phyloP scores from a whole-genome alignment of 1,140 invertebrate species.

The Tigriopus japonicus region DNA sequence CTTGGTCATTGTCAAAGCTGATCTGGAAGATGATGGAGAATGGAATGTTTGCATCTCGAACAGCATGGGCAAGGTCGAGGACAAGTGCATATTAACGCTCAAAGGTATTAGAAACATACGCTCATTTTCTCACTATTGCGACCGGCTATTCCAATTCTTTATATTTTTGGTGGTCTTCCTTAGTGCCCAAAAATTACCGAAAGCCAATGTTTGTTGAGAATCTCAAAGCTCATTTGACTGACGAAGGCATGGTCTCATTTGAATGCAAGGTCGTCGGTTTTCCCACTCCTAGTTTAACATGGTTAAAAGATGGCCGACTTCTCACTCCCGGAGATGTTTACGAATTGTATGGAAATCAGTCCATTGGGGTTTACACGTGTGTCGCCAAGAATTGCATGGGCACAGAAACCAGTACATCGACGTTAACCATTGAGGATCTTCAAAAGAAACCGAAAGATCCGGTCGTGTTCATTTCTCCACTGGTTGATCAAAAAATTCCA shows the following conservation, averaged over 20 bases:
- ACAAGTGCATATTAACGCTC: not conserved
- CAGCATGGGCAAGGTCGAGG: not conserved
- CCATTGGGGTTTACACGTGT: constrained; percentile 65
- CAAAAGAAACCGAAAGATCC: constrained; percentile 60
- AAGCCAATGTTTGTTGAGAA: constrained; percentile 73
- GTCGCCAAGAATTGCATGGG: constrained; percentile 81
- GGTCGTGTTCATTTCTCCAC: not conserved
- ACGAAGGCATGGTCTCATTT: constrained; percentile 74
- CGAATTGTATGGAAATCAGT: constrained; percentile 69
- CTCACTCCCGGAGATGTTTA: constrained; percentile 78
- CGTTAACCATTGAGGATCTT: constrained; percentile 72
- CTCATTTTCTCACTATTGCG: no score
- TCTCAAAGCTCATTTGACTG: constrained; percentile 62
- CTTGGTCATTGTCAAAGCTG: no score
- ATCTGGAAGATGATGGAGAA: no score
- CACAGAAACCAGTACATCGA: constrained; percentile 58
- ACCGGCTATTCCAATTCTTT: no score
- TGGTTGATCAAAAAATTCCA: constrained; percentile 6
- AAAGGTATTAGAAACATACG: no score
- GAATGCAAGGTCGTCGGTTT: constrained; percentile 82
- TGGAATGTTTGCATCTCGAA: not conserved
- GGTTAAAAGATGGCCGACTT: constrained; percentile 80
- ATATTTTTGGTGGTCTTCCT: no score
- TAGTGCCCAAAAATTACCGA: constrained; percentile 70
- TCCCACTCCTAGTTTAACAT: constrained; percentile 57